A percentile compares a stretch with the other conserved stretches of the same genome.
Evolutionary conservation across 2,113 vertebrate species (phyloP).

Genomic region (Crypturellus undulatus): DNA sequence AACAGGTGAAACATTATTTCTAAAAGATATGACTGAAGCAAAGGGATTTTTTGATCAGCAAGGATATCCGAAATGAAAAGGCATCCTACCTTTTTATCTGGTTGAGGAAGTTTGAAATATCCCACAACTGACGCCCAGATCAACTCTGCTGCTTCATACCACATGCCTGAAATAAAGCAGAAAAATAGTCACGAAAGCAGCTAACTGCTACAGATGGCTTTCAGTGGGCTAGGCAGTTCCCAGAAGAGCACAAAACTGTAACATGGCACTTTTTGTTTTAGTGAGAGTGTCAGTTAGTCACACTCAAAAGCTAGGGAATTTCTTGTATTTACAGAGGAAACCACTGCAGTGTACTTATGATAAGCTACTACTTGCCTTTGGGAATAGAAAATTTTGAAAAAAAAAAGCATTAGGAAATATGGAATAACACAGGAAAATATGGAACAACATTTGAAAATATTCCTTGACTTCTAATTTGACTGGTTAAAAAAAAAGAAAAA

Average conservation of each 20-base stretch:
- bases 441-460: not conserved
- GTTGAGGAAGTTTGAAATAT: conserved; percentile 87
- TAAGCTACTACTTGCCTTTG: not conserved
- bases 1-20: not conserved
- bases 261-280: not conserved
- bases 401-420: accelerated
- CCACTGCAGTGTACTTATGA: not conserved
- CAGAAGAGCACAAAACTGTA: not conserved
- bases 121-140: conserved; percentile 91
- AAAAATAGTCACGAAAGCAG: not conserved
- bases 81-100: conserved; percentile 89
- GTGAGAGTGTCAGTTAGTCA: not conserved
- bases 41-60: not conserved
- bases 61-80: not conserved
- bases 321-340: not conserved
- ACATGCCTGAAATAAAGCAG: conserved; percentile 85
- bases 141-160: conserved; percentile 91
- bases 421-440: not conserved
- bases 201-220: not conserved
- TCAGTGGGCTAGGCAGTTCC: not conserved
- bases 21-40: not conserved
- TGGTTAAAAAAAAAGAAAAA: not conserved
- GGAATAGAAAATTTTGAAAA: not conserved
- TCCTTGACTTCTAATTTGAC: not conserved
- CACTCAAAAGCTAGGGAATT: not conserved